Evolutionary conservation across 2,113 vertebrate genomes (phyloP), one percentile per base, ranked within the genome.

Genomic region (Hippocampus abdominalis): DNA sequence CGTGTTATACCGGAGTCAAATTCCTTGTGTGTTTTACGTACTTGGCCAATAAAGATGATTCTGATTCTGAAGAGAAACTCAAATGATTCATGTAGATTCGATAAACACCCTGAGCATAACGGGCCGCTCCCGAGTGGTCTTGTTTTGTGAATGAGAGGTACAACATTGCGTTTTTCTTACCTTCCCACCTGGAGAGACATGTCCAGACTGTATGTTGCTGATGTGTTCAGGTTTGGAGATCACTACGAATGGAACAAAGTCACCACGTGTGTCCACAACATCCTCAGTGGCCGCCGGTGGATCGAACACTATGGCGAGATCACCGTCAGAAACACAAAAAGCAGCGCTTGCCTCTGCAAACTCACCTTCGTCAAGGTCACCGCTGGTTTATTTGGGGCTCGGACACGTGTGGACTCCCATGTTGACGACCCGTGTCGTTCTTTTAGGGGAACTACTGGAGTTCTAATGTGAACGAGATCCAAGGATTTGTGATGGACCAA

Each of bases 201-300:
- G n/a, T 56, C 10, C 2, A 11, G 3, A 10, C 6, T 23, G 20
- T 42, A 13, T 63, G 9, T 12, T 3, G 2, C 12, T 27, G 32
- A 27, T 29, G 23, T 20, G 46, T 53, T 53, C 27, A 98, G 97
- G 87, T 98, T 95, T 36, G 95, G 96, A 77, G 97, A 98, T 88
- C 95, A 94, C 82, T 98, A 98, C 36, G 95, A 97, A 79, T 99
- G 97, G 96, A 99, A 98, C 90, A 99, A 99, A 91, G 96, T 99
- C 87, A 98, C 97, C 75, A 98, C 97, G 2, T 99, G 97, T 54
- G 95, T 99, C 75, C 97, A 99, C 91, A 99, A 99, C 91, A 99
- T 98, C 84, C 96, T 99, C 68, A 98, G 95, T 66, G 97, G 97
- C 57, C 93, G 95, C 48, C 92, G 97, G 69, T 98, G 97, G 97